A percentile compares a stretch with the other conserved stretches of the same genome.
Evolutionary conservation across 2,797 vertebrate species (phyloP).

Genomic region (Leptoclinus maculatus): DNA sequence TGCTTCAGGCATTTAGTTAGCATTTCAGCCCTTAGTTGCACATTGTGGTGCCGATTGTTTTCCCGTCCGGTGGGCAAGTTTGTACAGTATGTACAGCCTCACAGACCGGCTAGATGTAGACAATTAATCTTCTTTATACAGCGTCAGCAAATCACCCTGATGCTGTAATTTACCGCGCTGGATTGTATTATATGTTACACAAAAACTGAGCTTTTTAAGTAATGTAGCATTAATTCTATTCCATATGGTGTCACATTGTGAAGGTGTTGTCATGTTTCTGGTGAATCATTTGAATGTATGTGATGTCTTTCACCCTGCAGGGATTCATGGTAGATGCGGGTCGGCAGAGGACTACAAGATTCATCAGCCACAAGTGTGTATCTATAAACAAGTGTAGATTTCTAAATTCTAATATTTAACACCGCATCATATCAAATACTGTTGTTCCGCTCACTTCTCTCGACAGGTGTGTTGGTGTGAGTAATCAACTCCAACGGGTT

Average conservation of each 20-base stretch:
- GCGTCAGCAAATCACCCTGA: too few relatives aligned
- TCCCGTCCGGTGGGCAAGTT: too few relatives aligned
- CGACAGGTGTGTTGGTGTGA: slow-evolving; percentile 87
- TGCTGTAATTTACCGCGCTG: background rate
- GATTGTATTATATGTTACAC: background rate
- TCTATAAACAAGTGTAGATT: background rate
- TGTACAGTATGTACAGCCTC: too few relatives aligned
- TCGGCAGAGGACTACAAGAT: slow-evolving; percentile 95
- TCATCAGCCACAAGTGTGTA: slow-evolving; percentile 87
- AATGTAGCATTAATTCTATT: background rate
- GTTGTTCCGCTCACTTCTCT: background rate
- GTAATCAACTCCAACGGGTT: slow-evolving; percentile 89
- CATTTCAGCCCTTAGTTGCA: too few relatives aligned
- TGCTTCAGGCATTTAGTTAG: too few relatives aligned
- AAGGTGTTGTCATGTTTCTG: background rate
- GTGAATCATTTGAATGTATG: background rate
- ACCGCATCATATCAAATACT: background rate
- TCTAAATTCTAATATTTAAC: background rate
- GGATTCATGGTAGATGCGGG: slow-evolving; percentile 98
- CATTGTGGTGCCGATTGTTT: too few relatives aligned
- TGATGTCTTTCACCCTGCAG: slow-evolving; percentile 72
- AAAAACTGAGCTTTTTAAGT: background rate
- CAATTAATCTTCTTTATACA: too few relatives aligned
- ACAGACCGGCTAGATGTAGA: too few relatives aligned
- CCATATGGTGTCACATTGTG: background rate